Conservation (phyloP, 30 jellyfish, hydroid and myxozoan genomes). For the Aurelia coerulea region DNA sequence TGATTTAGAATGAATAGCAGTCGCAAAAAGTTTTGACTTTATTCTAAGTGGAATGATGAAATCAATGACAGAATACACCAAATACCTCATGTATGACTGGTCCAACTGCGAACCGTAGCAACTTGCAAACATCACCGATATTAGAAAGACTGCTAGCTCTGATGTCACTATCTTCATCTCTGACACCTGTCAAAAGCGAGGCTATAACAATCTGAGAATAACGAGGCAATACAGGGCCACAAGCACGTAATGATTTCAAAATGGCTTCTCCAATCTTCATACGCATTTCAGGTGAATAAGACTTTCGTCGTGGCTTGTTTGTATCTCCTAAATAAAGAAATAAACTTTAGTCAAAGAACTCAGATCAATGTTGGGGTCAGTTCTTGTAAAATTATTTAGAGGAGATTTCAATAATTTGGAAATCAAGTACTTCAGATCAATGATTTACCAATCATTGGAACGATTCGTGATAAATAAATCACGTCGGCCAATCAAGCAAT, state of each 20-base stretch:
- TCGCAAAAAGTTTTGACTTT: too few species aligned
- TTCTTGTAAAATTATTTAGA: background rate
- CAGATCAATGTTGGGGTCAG: background rate
- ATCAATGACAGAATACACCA: too few species aligned
- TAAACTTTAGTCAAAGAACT: background rate
- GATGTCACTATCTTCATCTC: constrained; percentile 72
- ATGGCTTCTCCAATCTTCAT: constrained; percentile 91
- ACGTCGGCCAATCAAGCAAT: too few species aligned
- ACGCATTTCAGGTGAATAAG: constrained; percentile 70
- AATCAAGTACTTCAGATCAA: too few species aligned
- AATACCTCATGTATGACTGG: constrained; percentile 74
- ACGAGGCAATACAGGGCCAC: constrained; percentile 77
- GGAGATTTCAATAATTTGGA: too few species aligned
- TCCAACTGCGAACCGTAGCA: constrained; percentile 70
- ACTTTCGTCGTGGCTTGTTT: background rate
- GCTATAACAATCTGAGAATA: constrained; percentile 72
- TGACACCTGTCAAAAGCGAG: constrained; percentile 81
- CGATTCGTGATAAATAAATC: too few species aligned
- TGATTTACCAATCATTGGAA: too few species aligned
- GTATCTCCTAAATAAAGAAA: constrained; percentile 13
- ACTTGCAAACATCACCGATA: constrained; percentile 80
- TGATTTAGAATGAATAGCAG: too few species aligned
- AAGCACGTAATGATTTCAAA: constrained; percentile 52
- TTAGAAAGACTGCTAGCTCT: constrained; percentile 89
- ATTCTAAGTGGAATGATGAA: too few species aligned